Percentiles rank a stretch among this genome's conserved stretches.
Evolutionary conservation across 2,113 vertebrate genomes (phyloP).

Genomic region (Coptodon bakossiorum): DNA sequence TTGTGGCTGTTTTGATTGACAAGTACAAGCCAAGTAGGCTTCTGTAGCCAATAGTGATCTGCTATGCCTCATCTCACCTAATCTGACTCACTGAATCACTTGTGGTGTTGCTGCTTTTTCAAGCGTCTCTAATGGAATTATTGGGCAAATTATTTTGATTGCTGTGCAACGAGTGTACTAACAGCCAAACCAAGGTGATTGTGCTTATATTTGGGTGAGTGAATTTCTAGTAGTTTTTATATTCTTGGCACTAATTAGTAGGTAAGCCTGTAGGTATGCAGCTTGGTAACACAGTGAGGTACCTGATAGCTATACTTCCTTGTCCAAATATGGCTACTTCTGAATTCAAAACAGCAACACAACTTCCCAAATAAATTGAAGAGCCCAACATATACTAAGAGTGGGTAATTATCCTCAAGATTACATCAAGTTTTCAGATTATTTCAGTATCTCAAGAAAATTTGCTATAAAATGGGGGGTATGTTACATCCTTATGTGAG

Average conservation of each 20-base stretch:
- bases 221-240: not conserved
- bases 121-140: not conserved
- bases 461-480: not conserved
- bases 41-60: not conserved
- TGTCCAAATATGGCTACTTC: not conserved
- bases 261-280: not conserved
- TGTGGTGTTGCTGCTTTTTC: not conserved
- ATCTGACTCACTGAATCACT: not conserved
- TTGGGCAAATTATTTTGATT: not conserved
- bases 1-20: not conserved
- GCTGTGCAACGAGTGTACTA: not conserved
- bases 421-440: not conserved
- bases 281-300: not conserved
- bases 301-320: not conserved
- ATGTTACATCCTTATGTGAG: not conserved
- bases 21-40: not conserved
- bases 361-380: not conserved
- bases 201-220: not conserved
- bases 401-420: not conserved
- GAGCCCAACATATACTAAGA: not conserved
- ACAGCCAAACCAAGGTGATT: not conserved
- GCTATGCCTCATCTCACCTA: not conserved
- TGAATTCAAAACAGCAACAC: not conserved
- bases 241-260: not conserved
- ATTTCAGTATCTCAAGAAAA: not conserved